Conservation (phyloP, 1,140 invertebrate species). For the Drosophila tsacasi region DNA sequence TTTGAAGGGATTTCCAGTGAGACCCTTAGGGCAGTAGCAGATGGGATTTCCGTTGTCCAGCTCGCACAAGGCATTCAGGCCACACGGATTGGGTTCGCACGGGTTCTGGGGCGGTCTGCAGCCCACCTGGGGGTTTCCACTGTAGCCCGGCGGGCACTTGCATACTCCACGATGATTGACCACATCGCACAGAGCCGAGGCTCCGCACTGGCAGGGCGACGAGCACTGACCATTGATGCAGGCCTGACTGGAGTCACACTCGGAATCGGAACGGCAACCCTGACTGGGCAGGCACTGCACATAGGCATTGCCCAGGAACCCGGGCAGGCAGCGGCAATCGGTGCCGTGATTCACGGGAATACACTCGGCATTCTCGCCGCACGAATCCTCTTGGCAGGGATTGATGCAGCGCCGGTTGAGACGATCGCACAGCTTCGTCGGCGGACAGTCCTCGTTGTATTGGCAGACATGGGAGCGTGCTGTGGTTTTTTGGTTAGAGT, state of each 20-base stretch:
- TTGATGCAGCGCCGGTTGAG: slow-evolving; percentile 93
- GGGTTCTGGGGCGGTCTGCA: slow-evolving; percentile 89
- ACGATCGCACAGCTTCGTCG: slow-evolving; percentile 92
- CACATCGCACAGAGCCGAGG: slow-evolving; percentile 91
- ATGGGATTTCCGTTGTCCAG: slow-evolving; percentile 94
- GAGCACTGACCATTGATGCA: slow-evolving; percentile 91
- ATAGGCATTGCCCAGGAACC: slow-evolving; percentile 92
- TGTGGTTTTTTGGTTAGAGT: slow-evolving; percentile 63
- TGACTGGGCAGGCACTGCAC: slow-evolving; percentile 89
- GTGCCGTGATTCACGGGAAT: slow-evolving; percentile 91
- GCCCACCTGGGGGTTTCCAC: slow-evolving; percentile 89
- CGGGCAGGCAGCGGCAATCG: slow-evolving; percentile 91
- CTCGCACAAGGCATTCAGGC: slow-evolving; percentile 93
- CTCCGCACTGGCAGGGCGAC: slow-evolving; percentile 91
- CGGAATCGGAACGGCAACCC: slow-evolving; percentile 89
- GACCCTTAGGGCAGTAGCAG: slow-evolving; percentile 94
- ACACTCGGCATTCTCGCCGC: slow-evolving; percentile 94
- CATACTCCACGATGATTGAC: slow-evolving; percentile 90
- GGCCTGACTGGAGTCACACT: slow-evolving; percentile 89
- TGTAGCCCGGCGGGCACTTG: slow-evolving; percentile 91
- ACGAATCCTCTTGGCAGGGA: slow-evolving; percentile 93
- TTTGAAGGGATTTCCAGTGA: slow-evolving; percentile 96
- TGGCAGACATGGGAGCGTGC: slow-evolving; percentile 91
- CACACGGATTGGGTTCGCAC: slow-evolving; percentile 94
- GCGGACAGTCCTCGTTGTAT: slow-evolving; percentile 95